A percentile compares a stretch with the other conserved stretches of the same genome.
Evolutionary conservation across 1,140 invertebrate species (phyloP).

Genomic region (Euwallacea similis): DNA sequence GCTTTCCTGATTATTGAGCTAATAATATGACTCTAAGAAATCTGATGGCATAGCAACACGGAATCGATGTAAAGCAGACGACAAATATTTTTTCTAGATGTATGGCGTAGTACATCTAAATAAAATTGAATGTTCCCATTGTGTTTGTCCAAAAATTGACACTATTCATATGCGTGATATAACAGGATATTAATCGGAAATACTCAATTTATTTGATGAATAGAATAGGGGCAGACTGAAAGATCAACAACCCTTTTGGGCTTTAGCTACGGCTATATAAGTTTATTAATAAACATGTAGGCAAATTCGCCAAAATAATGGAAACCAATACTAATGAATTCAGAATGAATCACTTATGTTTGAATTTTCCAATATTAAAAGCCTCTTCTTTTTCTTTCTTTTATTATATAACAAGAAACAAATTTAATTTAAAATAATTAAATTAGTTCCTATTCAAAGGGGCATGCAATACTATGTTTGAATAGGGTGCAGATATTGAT

Average conservation of each 20-base stretch:
- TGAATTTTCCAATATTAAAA: not conserved
- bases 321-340: slow-evolving; percentile 1
- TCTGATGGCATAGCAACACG: too few species aligned
- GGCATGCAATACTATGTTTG: too few species aligned
- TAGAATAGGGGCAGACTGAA: slow-evolving; percentile 1
- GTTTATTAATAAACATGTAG: slow-evolving; percentile 4
- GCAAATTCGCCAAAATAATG: slow-evolving; percentile 4
- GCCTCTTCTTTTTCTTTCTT: too few species aligned
- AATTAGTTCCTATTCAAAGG: too few species aligned
- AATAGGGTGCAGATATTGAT: not conserved
- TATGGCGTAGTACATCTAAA: too few species aligned
- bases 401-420: too few species aligned
- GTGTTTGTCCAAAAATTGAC: not conserved
- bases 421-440: too few species aligned
- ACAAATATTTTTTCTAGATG: too few species aligned
- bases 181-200: slow-evolving; percentile 4
- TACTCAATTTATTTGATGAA: not conserved
- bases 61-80: too few species aligned
- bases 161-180: not conserved
- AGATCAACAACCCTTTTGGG: slow-evolving; percentile 4
- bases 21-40: too few species aligned
- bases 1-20: too few species aligned
- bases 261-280: not conserved
- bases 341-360: not conserved
- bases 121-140: too few species aligned